Base-by-base conservation (phyloP, 1,140 invertebrate species). In the Drosophila serrata region DNA sequence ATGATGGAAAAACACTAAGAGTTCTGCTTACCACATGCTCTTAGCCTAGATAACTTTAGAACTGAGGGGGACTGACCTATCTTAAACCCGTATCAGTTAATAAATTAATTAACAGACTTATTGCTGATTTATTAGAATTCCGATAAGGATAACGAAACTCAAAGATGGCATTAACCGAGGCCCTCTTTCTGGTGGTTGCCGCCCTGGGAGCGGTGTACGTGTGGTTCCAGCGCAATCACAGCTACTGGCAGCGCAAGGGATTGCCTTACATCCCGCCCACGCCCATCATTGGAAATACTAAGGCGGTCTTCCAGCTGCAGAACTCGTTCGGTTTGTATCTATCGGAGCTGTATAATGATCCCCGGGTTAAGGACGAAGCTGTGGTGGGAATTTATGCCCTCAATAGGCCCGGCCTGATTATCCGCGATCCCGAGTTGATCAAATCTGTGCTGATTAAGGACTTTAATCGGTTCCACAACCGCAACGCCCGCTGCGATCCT, bases 391-490 rank as follows among this genome's bases (percentile, higher is more conserved):
- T 94, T 17, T 93, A 93, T 70, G 87, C 92, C 31, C 76, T 93
- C 5, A 81, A 93, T 45, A 76, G 90, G 31, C 94, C 94, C 0
- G 88, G 76, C 0, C 56, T 95, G 13, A 63, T 95, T 1, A 76
- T 95, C 5, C 90, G 93, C 8, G 94, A 95, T 69, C 93, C 93
- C 0, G 93, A 94, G 15, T 61, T 95, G 1, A 85, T 95, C 0
- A 94, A 94, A 67, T 79, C 87, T 3, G 92, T 95, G 29, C 53
- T 94, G 6, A 91, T 95, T 1, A 94, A 94, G 63, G 93, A 94
- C 58, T 94, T 94, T 7, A 79, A 81, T 64, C 74, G 81, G 3
- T 92, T 92, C 51, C 73, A 82, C 8, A 91, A 92, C 39, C 91
- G 87, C 22, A 79, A 75, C 31, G 63, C 51, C 4, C 80, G 77